Conservation (phyloP, 2,797 vertebrate genomes). For the Paratrypauchen microcephalus region DNA sequence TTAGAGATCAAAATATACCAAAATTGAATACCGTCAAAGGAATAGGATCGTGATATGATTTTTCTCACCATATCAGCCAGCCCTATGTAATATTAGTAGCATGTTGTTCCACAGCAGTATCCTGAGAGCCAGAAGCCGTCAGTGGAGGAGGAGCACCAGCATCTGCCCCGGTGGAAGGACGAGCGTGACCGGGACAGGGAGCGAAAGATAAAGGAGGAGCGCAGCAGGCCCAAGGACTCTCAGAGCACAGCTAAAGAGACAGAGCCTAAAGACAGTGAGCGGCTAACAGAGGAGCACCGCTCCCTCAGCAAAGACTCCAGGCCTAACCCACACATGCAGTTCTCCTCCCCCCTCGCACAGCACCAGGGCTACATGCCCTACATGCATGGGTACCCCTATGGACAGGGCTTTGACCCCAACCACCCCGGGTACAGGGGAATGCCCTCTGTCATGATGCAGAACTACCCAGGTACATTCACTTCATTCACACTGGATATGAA, state of each 20-base stretch:
- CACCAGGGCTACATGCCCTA: conserved; percentile 96
- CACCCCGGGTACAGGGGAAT: conserved; percentile 92
- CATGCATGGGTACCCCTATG: conserved; percentile 94
- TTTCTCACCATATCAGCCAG: no score
- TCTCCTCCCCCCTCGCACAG: conserved; percentile 90
- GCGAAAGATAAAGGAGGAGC: conserved; percentile 89
- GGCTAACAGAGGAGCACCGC: conserved; percentile 87
- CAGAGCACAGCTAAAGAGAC: conserved; percentile 80
- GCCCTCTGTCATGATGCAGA: conserved; percentile 97
- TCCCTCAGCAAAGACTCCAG: conserved; percentile 88
- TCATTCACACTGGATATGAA: neutral
- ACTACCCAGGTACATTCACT: conserved; percentile 87
- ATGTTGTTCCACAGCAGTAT: conserved; percentile 76
- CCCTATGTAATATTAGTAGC: no score
- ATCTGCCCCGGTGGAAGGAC: conserved; percentile 87
- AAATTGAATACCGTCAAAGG: no score
- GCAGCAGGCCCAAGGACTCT: conserved; percentile 84
- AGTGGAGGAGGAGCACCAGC: conserved; percentile 72
- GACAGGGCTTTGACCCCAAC: conserved; percentile 91
- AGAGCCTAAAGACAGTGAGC: conserved; percentile 86
- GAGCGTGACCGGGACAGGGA: conserved; percentile 79
- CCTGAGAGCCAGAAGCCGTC: conserved; percentile 81
- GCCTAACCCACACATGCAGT: conserved; percentile 88
- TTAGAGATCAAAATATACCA: no score
- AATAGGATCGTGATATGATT: no score